Base-by-base conservation (phyloP, 2,113 vertebrate genomes). In the Arenaria interpres region DNA sequence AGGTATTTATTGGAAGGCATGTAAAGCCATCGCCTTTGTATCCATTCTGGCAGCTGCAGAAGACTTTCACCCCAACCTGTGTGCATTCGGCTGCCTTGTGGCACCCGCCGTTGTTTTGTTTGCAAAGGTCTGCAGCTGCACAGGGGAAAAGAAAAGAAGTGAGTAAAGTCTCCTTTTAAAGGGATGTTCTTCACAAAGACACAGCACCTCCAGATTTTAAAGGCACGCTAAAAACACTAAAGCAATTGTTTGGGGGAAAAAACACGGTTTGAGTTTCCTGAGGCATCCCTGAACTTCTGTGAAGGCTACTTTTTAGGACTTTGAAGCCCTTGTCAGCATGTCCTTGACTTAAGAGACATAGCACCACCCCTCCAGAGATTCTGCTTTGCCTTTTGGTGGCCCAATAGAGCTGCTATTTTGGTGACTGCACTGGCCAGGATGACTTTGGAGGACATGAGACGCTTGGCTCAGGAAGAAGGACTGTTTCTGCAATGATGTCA, bases 61-160 rank as follows among this genome's bases (percentile, higher is more conserved):
- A 98, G 95, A 99, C 98, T 68, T 94, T 93, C 4, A 98, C 98
- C 12, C 92, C 98, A 0, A 41, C 97, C 91, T 99, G 99, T 6
- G 97, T 97, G 90, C 99, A 99, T 35, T 63, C 97, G 0, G 99
- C 99, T 0, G 85, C 97, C 68, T 86, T 97, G 4, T 99, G 98
- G 93, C 99, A 99, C 15, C 99, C 99, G 0, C 99, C 99, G 0
- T 99, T 99, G 98, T 98, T 98, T 90, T 98, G 93, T 64, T 96
- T 89, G 96, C 99, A 99, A 93, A 99, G 97, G 71, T 99, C 93
- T 67, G 97, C 97, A 60, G 98, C 99, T 99, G 93, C 35, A 54
- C 22, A 16, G 62, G 68, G 23, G 60, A 50, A 71, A 81, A 48
- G 22, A 60, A 45, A 37, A 9, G 2, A 12, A 10, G 13, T 37